Base-by-base conservation (phyloP, 2,888 invertebrate species). In the Panzeria rudis region DNA sequence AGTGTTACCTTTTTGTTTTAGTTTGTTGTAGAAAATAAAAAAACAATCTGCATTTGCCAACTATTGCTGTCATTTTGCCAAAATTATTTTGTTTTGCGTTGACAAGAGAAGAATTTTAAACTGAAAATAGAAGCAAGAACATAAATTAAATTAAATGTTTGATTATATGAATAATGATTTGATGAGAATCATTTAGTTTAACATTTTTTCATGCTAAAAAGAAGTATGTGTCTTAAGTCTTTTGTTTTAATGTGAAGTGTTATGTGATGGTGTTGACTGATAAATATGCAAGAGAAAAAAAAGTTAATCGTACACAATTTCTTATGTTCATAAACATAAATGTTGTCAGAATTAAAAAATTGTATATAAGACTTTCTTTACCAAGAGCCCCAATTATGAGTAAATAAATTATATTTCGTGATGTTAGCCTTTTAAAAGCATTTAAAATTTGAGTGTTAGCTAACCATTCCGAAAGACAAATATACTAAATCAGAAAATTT, bases 1-100 rank as follows among this genome's bases (percentile, higher is more conserved):
- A 54, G 66, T 41, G 61, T 64, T 69, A 68, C 59, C 66, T 75
- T 75, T 59, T 59, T 71, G 29, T 50, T 61, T 56, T 44, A 20
- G 64, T 66, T 71, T 29, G 32, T 13, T 75, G 17, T 38, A 38
- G 20, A 23, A 38, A 35, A 8, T 52, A 41, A 17, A 29, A 52
- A 32, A 61, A 54, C 64, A 52, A 76, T 11, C 25, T 52, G 66
- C 41, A 52, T 41, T 54, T 68, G 41, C 32, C 68, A 52, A 59
- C 64, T 56, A 61, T 82, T 80, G 52, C 76, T 76, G 84, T 80
- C 84, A 77, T 75, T 80, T 64, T 76, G 84, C 80, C 84, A 84
- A 84, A 83, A 84, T 73, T 9, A 59, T 66, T 72, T 66, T 54
- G 38, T 72, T 80, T 35, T 66, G 72, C 80, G 20, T 54, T 66